A percentile compares a stretch with the other conserved stretches of the same genome.
These are phyloP conservation scores for Protonibea diacanthus DNA, from an alignment of 2,797 vertebrate species.

Conservation along the genomic window DNA sequence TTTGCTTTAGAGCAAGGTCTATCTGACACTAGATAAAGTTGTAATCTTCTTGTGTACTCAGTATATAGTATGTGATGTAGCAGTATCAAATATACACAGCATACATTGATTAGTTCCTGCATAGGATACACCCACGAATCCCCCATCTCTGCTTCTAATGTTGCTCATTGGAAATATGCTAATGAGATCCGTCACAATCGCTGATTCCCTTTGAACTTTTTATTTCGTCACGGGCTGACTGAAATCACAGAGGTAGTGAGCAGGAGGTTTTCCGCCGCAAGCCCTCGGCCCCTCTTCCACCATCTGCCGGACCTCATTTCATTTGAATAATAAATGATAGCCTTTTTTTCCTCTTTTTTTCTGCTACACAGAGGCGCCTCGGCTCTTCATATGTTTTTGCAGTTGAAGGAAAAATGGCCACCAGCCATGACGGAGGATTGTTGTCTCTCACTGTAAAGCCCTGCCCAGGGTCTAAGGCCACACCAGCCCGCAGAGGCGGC, in stretches of 20 bases:
- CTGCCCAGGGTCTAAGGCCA: conserved; percentile 61
- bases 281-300: conserved; percentile 90
- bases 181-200: conserved; percentile 92
- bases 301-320: conserved; percentile 93
- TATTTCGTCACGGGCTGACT: conserved; percentile 91
- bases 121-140: conserved; percentile 55
- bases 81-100: conserved; percentile 55
- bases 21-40: conserved; percentile 21
- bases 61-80: conserved; percentile 36
- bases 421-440: conserved; percentile 69
- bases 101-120: conserved; percentile 87
- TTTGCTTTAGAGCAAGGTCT: conserved; percentile 13
- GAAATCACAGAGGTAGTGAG: conserved; percentile 91
- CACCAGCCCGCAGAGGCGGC: conserved; percentile 54
- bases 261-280: conserved; percentile 89
- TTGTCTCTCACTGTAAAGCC: conserved; percentile 67
- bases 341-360: conserved; percentile 48
- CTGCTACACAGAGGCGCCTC: conserved; percentile 76
- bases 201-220: conserved; percentile 96
- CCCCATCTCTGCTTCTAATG: conserved; percentile 78
- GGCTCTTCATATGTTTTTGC: conserved; percentile 69
- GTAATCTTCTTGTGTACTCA: neutral
- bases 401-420: conserved; percentile 70
- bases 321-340: conserved; percentile 94
- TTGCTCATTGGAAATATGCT: conserved; percentile 95